Evolutionary conservation across 2,113 vertebrate genomes (phyloP).

Genomic region (Barbus barbus): DNA sequence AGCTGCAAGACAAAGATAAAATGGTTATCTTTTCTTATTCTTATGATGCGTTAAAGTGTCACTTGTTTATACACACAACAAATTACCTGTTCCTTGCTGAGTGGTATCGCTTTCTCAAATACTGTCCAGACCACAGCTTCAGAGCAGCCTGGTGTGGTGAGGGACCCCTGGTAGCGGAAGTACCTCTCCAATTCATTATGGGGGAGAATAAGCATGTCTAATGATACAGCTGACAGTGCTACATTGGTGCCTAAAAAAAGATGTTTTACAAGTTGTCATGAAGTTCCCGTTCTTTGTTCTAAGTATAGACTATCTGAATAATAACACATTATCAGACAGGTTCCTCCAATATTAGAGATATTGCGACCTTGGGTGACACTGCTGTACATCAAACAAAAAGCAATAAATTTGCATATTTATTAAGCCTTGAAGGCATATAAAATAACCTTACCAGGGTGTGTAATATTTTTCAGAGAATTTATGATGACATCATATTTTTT

Average conservation of each 20-base stretch:
- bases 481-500: conserved; percentile 65
- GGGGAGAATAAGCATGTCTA: conserved; percentile 73
- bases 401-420: background rate
- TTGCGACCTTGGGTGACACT: background rate
- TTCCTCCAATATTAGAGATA: background rate
- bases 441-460: conserved; percentile 57
- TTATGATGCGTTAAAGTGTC: background rate
- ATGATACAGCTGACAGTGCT: conserved; percentile 47
- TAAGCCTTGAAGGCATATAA: background rate
- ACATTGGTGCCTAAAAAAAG: conserved; percentile 53
- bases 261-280: background rate
- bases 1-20: conserved; percentile 59
- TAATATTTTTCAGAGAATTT: conserved; percentile 59
- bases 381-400: background rate
- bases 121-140: conserved; percentile 80
- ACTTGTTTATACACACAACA: background rate
- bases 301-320: background rate
- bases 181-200: conserved; percentile 54
- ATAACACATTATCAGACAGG: conserved; percentile 14
- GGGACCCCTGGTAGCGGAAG: conserved; percentile 80
- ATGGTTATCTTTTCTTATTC: background rate
- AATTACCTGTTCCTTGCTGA: conserved; percentile 76
- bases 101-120: conserved; percentile 72
- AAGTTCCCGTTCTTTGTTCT: background rate
- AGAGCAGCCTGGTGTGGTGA: conserved; percentile 79